These are phyloP conservation scores for Enteromius anoplus DNA, from an alignment of 2,797 vertebrate species.

Conservation along the genomic window DNA sequence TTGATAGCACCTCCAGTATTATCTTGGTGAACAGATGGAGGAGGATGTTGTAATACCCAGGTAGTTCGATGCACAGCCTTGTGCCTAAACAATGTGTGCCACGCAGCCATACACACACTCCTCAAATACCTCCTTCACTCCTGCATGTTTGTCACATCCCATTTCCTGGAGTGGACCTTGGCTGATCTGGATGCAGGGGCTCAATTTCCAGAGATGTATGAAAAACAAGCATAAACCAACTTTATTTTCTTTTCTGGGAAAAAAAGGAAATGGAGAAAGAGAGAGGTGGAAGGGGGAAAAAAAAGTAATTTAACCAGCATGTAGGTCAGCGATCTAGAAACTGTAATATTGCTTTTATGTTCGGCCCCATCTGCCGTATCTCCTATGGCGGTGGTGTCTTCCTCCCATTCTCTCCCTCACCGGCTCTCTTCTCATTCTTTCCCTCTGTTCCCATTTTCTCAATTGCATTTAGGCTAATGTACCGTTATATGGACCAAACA, in stretches of 20 bases:
- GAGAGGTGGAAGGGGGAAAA: not conserved
- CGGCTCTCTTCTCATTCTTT: constrained; percentile 20
- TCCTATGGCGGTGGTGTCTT: constrained; percentile 49
- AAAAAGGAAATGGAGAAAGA: constrained; percentile 35
- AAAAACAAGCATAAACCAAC: constrained; percentile 57
- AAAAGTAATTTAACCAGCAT: constrained; percentile 69
- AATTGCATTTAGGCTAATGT: constrained; percentile 69
- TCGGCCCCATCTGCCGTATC: constrained; percentile 64
- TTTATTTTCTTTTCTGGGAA: constrained; percentile 56
- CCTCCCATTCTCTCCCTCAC: constrained; percentile 20
- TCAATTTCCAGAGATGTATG: constrained; percentile 64
- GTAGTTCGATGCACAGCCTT: constrained; percentile 52
- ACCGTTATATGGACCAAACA: constrained; percentile 64
- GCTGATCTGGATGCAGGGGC: constrained; percentile 59
- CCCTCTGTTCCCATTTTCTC: constrained; percentile 13
- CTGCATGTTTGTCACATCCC: constrained; percentile 62
- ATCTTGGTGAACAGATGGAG: not conserved
- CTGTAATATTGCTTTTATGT: constrained; percentile 71
- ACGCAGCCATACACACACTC: constrained; percentile 33
- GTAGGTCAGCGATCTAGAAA: constrained; percentile 73
- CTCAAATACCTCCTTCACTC: constrained; percentile 33
- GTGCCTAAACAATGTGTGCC: constrained; percentile 48
- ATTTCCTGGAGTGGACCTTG: constrained; percentile 60
- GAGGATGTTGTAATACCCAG: not conserved
- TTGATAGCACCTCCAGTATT: not conserved